Base-by-base conservation (phyloP, 2,797 vertebrate species). In the Xiphorhynchus erythropygius region DNA sequence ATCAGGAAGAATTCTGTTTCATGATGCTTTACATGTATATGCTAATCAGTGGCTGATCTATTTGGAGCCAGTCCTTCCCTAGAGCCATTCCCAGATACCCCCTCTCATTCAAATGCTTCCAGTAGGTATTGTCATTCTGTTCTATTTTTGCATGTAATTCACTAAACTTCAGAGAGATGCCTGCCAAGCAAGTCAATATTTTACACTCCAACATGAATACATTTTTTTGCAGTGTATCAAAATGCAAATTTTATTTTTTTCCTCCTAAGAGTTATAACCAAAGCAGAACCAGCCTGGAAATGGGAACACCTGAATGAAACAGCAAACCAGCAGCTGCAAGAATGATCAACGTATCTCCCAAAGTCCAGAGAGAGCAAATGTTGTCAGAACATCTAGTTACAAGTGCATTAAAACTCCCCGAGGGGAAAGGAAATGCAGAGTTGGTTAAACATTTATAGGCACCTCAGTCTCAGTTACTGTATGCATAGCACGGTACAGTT, bases 371-470 rank as follows among this genome's bases (percentile, higher is more conserved):
- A 90, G 5, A 73, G 55, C 65, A 84, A 73, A 55, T 30, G 33
- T 60, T 39, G 4, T 89, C 87, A 92, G 62, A 93, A 84, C 84
- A 92, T 67, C 55, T 52, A 63, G 62, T 86, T 94, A 94, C 57
- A 89, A 92, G 76, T 49, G 32, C 89, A 84, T 92, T 95, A 92
- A 86, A 94, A 92, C 18, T 78, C 91, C 46, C 79, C 2, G 0
- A 92, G 65, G 90, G 87, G 41, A 35, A 69, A 86, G 64, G 21
- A 93, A 96, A 93, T 7, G 32, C 39, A 46, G 89, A 81, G 84
- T 41, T 13, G 6, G 91, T 94, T 94, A 96, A 96, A 96, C 79
- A 93, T 94, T 96, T 86, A 92, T 35, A 87, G 84, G 73, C 49
- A 75, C 47, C 62, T 53, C 49, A 63, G 75, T 63, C 89, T 93